These are phyloP conservation scores for Telenomus remus DNA, from an alignment of 1,140 invertebrate genomes.

Conservation along the genomic window DNA sequence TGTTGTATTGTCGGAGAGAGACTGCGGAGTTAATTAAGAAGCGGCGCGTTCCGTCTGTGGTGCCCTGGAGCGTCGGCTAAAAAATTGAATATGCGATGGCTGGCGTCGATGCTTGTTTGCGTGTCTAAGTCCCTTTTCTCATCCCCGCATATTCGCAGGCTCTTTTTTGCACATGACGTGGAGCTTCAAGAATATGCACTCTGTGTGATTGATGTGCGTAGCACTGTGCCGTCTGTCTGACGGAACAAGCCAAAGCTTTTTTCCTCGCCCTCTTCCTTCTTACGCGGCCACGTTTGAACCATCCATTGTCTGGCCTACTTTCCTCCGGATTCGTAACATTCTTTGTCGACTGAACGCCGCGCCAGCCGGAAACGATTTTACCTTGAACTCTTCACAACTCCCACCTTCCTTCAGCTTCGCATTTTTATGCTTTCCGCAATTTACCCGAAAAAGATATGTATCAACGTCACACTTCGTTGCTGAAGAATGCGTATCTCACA, in stretches of 20 bases:
- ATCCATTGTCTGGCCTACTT: conserved; percentile 55
- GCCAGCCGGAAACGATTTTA: conserved; percentile 41
- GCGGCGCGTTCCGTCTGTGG: conserved; percentile 51
- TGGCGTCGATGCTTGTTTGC: conserved; percentile 45
- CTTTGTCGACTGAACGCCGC: conserved; percentile 18
- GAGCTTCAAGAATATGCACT: conserved; percentile 72
- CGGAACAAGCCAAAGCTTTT: conserved; percentile 27
- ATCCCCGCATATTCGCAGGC: conserved; percentile 18
- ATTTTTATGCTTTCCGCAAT: conserved; percentile 34
- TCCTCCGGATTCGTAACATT: conserved; percentile 23
- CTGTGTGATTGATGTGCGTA: conserved; percentile 69
- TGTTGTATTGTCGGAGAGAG: conserved; percentile 34
- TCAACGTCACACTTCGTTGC: conserved; percentile 10
- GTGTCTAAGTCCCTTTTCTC: conserved; percentile 36
- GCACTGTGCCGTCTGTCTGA: conserved; percentile 37
- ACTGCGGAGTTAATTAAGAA: conserved; percentile 67
- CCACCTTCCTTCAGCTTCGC: conserved; percentile 2
- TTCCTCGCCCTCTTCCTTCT: conserved; percentile 17
- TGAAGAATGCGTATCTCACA: too few relatives aligned
- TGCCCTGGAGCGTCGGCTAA: conserved; percentile 23
- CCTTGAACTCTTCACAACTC: conserved; percentile 22
- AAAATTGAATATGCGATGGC: conserved; percentile 61
- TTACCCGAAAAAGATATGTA: conserved; percentile 23
- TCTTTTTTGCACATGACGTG: conserved; percentile 25
- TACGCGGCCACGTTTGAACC: conserved; percentile 43